These are phyloP conservation scores for Neofelis nebulosa DNA, from an alignment of 2,113 vertebrate species.

Conservation along the genomic window DNA sequence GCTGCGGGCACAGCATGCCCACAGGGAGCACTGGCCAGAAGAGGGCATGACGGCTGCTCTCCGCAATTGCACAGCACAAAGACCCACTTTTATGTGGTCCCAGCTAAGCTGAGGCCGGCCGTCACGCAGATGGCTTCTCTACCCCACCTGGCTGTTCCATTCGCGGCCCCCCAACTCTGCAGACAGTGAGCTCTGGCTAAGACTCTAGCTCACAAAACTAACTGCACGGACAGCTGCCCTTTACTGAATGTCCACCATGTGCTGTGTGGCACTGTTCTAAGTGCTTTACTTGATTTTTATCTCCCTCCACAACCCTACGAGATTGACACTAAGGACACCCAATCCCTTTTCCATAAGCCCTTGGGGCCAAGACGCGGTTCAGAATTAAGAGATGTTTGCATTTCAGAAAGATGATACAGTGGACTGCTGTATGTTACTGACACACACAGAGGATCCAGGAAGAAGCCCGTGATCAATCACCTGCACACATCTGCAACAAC, in stretches of 20 bases:
- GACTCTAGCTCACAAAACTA: not conserved
- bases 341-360: not conserved
- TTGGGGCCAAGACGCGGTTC: not conserved
- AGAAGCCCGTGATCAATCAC: rapidly evolving
- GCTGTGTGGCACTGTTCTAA: not conserved
- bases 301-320: not conserved
- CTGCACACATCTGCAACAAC: rapidly evolving
- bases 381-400: not conserved
- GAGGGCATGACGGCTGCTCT: not conserved
- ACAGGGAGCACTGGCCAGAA: not conserved
- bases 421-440: too few species aligned
- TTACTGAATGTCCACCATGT: rapidly evolving
- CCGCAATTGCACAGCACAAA: not conserved
- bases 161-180: not conserved
- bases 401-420: not conserved
- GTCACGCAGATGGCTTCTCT: not conserved
- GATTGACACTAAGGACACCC: not conserved
- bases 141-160: not conserved
- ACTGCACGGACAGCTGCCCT: not conserved
- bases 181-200: not conserved
- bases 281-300: not conserved
- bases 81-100: not conserved
- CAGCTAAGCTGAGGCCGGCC: rapidly evolving
- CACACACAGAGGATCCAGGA: not conserved
- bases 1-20: not conserved